Evolutionary conservation across 2,797 vertebrate species (phyloP), one percentile per base, ranked within the genome.

Genomic region (Emydoidea blandingii): DNA sequence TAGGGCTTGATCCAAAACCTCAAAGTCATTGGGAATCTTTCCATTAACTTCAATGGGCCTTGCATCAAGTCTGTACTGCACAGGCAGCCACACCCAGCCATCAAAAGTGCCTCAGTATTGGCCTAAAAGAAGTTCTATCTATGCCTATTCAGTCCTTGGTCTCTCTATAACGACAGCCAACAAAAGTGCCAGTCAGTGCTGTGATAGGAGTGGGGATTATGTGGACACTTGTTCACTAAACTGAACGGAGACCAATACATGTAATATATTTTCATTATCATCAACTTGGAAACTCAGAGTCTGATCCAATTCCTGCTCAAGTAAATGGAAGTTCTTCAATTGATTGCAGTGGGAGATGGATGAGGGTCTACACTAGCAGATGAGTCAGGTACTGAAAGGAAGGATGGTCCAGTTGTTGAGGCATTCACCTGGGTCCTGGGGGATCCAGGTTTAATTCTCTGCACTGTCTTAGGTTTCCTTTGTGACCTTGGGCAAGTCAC

Each of bases 1-100:
- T 37, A 78, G 57, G 65, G 18, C 88, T 89, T 88, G 85, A 34
- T 59, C 86, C 82, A 92, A 84, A 86, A 44, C 68, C 91, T 96
- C 90, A 83, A 56, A 59, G 62, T 29, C 91, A 1, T 0, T 53
- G 82, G 88, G 91, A 62, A 44, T 53, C 37, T 91, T 88, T 72
- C 86, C 59, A 27, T 68, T 86, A 68, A 2, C 79, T 65, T 23
- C 6, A 90, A 52, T 90, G 92, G 94, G 86, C 54, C 96, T 91
- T 92, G 94, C 87, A 89, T 59, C 87, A 86, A 81, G 49, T 82
- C 83, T 62, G 85, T 89, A 6, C 23, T 80, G 82, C 74, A 68
- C 81, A 82, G 49, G 53, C 52, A 81, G 34, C 41, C 81, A 83
- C 18, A 21, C 7, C 0, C 16, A 92, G 89, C 86, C 62, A 23